These are phyloP conservation scores for Gadopsis bispinosus DNA, from an alignment of 2,797 vertebrate species.

Conservation along the genomic window DNA sequence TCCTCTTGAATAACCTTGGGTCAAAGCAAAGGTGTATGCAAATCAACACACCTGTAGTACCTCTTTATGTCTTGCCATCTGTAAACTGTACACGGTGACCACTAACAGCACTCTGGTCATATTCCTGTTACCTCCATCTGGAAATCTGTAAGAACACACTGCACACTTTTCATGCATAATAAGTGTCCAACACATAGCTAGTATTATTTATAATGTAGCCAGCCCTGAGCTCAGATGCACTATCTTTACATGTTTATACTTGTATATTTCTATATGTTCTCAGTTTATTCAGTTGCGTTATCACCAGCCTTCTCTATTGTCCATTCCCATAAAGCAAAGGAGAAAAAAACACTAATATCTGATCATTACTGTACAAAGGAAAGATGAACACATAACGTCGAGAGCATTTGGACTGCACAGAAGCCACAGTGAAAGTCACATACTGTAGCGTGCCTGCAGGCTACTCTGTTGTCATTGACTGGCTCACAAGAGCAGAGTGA, in stretches of 20 bases:
- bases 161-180: conserved; percentile 27
- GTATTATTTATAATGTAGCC: neutral
- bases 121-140: conserved; percentile 55
- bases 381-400: conserved; percentile 38
- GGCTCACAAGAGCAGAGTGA: conserved; percentile 73
- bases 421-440: conserved; percentile 69
- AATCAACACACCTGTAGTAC: conserved; percentile 31
- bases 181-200: conserved; percentile 7
- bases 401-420: conserved; percentile 48
- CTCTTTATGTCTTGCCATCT: conserved; percentile 14
- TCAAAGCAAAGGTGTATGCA: conserved; percentile 12
- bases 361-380: conserved; percentile 43
- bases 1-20: neutral
- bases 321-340: conserved; percentile 15
- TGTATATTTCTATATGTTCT: conserved; percentile 5
- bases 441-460: conserved; percentile 58
- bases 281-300: conserved; percentile 18
- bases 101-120: conserved; percentile 23
- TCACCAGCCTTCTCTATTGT: conserved; percentile 3
- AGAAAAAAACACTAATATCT: conserved; percentile 32
- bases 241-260: conserved; percentile 1
- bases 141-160: conserved; percentile 41
- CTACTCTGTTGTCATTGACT: conserved; percentile 67
- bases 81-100: conserved; percentile 39
- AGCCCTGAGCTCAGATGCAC: conserved; percentile 3